phyloP scores from a whole-genome alignment of 2,113 vertebrate genomes.

The Halcyon malimbica region DNA sequence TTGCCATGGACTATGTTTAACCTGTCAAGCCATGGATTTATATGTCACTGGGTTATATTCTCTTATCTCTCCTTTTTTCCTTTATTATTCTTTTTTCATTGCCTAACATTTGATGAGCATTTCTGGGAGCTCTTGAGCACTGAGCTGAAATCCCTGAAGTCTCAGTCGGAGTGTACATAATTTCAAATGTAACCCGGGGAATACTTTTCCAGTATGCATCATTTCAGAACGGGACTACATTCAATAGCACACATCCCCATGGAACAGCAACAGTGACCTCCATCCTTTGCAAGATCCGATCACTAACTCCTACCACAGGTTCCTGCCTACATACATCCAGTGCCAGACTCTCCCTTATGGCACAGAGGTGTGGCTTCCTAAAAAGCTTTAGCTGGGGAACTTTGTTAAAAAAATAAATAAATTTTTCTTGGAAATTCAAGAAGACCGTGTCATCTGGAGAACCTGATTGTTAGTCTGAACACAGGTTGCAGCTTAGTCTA shows the following conservation, averaged over 20 bases:
- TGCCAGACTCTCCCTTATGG: neutral
- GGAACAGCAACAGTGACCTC: neutral
- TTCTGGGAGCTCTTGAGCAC: neutral
- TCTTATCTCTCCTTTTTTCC: neutral
- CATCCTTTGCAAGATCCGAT: neutral
- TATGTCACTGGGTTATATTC: neutral
- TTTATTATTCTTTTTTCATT: neutral
- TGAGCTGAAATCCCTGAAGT: neutral
- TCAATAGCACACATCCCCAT: fast-evolving
- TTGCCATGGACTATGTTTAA: neutral
- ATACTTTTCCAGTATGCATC: neutral
- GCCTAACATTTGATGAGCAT: neutral
- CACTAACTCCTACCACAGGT: neutral
- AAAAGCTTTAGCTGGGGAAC: neutral
- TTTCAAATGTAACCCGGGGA: neutral
- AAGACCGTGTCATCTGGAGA: neutral
- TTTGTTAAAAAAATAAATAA: neutral
- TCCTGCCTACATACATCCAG: neutral
- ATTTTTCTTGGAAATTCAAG: neutral
- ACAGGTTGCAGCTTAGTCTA: neutral
- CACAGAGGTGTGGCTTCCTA: neutral
- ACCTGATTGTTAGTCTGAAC: neutral
- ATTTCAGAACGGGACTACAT: too few species aligned
- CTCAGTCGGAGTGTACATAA: neutral
- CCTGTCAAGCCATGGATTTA: neutral